These are phyloP conservation scores for Eupithecia vulgata DNA, from an alignment of 2,888 invertebrate species.

Conservation along the genomic window DNA sequence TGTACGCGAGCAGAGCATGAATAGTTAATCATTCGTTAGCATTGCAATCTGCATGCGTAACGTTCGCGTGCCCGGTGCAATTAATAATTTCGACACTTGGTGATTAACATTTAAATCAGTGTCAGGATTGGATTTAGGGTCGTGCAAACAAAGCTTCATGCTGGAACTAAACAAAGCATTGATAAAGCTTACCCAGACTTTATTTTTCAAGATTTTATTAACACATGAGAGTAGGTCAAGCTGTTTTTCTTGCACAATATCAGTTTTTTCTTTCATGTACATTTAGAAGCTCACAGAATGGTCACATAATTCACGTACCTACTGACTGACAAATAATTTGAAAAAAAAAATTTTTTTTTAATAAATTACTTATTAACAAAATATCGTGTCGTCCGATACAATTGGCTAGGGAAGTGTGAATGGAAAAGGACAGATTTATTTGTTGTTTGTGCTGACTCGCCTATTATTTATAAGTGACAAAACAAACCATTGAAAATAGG, in stretches of 20 bases:
- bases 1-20: constrained; percentile 64
- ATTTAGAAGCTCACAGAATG: not conserved
- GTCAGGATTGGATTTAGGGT: constrained; percentile 54
- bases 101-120: constrained; percentile 80
- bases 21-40: constrained; percentile 82
- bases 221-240: not conserved
- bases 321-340: not conserved
- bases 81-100: constrained; percentile 82
- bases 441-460: constrained; percentile 43
- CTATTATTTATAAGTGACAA: constrained; percentile 40
- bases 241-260: not conserved
- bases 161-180: not conserved
- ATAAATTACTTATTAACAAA: too few species aligned
- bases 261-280: not conserved
- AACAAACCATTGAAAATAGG: constrained; percentile 31
- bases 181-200: not conserved
- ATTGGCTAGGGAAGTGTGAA: constrained; percentile 37
- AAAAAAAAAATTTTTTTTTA: too few species aligned
- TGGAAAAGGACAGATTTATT: constrained; percentile 44
- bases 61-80: constrained; percentile 66
- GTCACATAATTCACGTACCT: not conserved
- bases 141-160: constrained; percentile 4
- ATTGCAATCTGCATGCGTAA: constrained; percentile 82
- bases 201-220: not conserved
- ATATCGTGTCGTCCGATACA: not conserved